Conservation (phyloP, 2,888 invertebrate species). For the Sisyra nigra region DNA sequence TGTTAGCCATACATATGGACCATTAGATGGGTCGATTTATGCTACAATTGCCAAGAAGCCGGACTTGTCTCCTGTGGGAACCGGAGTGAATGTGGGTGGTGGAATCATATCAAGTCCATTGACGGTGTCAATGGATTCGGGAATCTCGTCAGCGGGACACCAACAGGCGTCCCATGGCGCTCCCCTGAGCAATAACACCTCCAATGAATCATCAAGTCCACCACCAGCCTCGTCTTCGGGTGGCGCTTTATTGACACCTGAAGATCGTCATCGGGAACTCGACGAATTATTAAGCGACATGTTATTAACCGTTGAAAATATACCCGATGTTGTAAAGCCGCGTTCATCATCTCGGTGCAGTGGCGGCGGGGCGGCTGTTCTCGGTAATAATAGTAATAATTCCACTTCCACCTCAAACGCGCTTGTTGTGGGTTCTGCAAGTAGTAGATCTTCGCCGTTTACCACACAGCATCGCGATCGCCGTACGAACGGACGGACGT, state of each 20-base stretch:
- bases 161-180: conserved; percentile 34
- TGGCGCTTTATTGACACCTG: conserved; percentile 26
- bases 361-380: not conserved
- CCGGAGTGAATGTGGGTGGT: conserved; percentile 4
- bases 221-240: conserved; percentile 22
- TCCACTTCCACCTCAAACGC: conserved; percentile 12
- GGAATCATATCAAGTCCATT: conserved; percentile 51
- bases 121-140: conserved; percentile 82
- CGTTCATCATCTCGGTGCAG: not conserved
- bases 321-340: conserved; percentile 36
- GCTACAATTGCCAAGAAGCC: conserved; percentile 43
- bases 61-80: conserved; percentile 24
- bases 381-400: not conserved
- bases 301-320: conserved; percentile 75
- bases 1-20: conserved; percentile 65
- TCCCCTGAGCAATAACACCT: conserved; percentile 7
- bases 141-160: conserved; percentile 63
- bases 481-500: conserved; percentile 28
- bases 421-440: not conserved
- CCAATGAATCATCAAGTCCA: conserved; percentile 26
- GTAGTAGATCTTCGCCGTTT: conserved; percentile 10
- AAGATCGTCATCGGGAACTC: conserved; percentile 49
- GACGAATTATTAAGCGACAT: conserved; percentile 75
- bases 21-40: conserved; percentile 82
- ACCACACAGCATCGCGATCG: conserved; percentile 12